Base-by-base conservation (phyloP, 2,797 vertebrate genomes). In the Hirundo rustica region DNA sequence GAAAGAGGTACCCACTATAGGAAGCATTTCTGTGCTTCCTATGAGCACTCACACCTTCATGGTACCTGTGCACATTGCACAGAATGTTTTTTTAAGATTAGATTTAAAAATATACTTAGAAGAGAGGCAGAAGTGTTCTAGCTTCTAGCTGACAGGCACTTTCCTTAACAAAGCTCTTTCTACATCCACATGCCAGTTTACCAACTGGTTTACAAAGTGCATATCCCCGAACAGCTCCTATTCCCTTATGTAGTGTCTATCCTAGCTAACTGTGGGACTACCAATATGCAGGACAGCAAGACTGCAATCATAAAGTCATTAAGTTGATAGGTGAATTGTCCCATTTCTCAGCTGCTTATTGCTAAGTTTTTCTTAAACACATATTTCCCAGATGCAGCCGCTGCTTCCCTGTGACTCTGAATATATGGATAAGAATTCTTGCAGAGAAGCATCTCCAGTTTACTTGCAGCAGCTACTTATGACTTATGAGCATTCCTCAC, bases 351-450 rank as follows among this genome's bases (percentile, higher is more conserved):
- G 34, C 72, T 87, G 25, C 27, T 80, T 85, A 58, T 85, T 96
- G 26, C 29, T 92, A 87, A 70, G 48, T 55, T 94, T 93, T 96
- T 96, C 45, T 95, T 79, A 79, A 94, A 92, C 32, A 81, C 67
- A 13, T 92, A 87, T 80, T 96, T 93, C 38, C 66, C 84, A 44
- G 84, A 86, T 32, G 58, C 71, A 95, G 27, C 51, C 95, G 75
- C 66, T 96, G 42, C 53, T 97, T 74, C 45, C 81, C 73, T 89
- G n/a, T 85, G n/a, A 18, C 74, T 64, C 77, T 79, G 83, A 96
- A 86, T 96, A 87, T 45, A 91, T 17, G 83, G 86, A 65, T 48
- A 90, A 95, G 89, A 87, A 85, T 73, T 87, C 77, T 60, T 80
- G 76, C 45, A 91, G 89, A 85, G 88, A 96, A 92, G 36, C 36